These are phyloP conservation scores for Coelinius sp. DNA, from an alignment of 2,888 invertebrate species.

Conservation along the genomic window DNA sequence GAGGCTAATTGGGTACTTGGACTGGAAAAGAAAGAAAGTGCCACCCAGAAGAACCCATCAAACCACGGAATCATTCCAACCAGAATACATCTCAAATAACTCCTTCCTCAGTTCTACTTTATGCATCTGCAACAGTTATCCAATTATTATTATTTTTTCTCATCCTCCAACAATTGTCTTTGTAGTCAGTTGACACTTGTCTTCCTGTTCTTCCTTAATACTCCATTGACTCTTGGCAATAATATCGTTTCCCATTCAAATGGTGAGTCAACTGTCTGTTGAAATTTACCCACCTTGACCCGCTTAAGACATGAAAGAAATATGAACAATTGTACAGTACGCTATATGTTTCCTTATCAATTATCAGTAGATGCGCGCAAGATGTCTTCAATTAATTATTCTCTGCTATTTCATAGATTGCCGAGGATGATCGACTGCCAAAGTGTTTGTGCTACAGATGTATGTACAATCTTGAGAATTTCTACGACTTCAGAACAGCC, in stretches of 20 bases:
- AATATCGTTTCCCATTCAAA: conserved; percentile 27
- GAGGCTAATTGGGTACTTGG: conserved; percentile 22
- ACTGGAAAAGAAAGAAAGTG: conserved; percentile 34
- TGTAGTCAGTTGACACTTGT: conserved; percentile 15
- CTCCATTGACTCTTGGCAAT: conserved; percentile 13
- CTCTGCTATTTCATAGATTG: conserved; percentile 64
- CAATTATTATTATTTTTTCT: not conserved
- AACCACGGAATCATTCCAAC: not conserved
- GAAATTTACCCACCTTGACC: conserved; percentile 57
- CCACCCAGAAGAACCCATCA: not conserved
- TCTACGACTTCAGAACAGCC: conserved; percentile 71
- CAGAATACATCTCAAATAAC: not conserved
- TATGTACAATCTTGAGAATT: conserved; percentile 72
- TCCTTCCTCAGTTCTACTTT: conserved; percentile 4
- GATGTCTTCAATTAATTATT: conserved; percentile 5
- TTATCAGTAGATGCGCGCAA: not conserved
- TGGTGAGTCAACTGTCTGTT: conserved; percentile 42
- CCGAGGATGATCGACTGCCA: conserved; percentile 69
- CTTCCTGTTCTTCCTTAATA: conserved; percentile 21
- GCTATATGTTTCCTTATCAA: conserved; percentile 11
- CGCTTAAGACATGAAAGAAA: conserved; percentile 50
- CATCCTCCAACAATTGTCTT: not conserved
- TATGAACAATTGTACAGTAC: conserved; percentile 18
- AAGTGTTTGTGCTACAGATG: conserved; percentile 72
- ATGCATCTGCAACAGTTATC: not conserved